Conservation (phyloP, 2,888 invertebrate genomes). For the Ommatoiulus sabulosus region DNA sequence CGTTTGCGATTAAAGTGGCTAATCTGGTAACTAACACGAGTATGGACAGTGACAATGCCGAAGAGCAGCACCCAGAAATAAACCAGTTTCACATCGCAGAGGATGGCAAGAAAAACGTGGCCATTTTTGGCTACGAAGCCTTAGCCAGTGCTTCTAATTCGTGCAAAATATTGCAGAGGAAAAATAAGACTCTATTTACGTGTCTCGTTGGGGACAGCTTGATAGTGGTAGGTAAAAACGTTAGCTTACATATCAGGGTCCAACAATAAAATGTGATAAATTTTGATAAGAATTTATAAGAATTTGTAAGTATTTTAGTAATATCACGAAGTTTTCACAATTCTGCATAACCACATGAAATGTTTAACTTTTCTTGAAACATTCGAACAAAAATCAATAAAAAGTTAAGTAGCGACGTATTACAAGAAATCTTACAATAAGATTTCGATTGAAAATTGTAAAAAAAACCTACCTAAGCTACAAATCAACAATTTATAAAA, state of each 20-base stretch:
- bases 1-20: constrained; percentile 71
- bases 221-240: constrained; percentile 68
- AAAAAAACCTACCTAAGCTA: too few species aligned
- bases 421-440: too few species aligned
- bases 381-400: too few species aligned
- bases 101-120: constrained; percentile 71
- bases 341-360: too few species aligned
- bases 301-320: too few species aligned
- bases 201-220: constrained; percentile 72
- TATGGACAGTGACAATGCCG: constrained; percentile 30
- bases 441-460: too few species aligned
- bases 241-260: neutral
- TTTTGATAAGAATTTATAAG: too few species aligned
- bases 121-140: constrained; percentile 73
- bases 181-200: constrained; percentile 69
- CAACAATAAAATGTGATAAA: too few species aligned
- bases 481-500: too few species aligned
- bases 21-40: constrained; percentile 62
- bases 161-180: constrained; percentile 68
- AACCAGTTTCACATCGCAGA: constrained; percentile 60
- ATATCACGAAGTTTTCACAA: too few species aligned
- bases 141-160: constrained; percentile 71
- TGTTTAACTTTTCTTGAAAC: too few species aligned
- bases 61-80: neutral
- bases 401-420: too few species aligned